Percentiles rank a stretch among this genome's conserved stretches.
These are phyloP conservation scores for Ceyx margarethae DNA, from an alignment of 2,113 vertebrate genomes.

Conservation along the genomic window DNA sequence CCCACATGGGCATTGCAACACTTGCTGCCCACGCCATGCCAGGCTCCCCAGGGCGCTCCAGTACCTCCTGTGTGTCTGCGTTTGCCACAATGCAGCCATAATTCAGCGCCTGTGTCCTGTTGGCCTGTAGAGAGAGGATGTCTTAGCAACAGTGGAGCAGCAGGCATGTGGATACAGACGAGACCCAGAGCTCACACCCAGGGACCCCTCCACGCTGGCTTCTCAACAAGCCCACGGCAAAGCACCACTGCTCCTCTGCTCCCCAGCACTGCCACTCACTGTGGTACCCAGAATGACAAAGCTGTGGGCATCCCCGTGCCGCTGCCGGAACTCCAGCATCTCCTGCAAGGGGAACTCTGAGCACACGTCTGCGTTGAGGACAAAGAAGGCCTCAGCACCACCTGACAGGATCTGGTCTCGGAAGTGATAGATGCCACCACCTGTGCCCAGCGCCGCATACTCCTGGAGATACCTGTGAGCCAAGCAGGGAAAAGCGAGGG, in stretches of 20 bases:
- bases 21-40: rapidly evolving
- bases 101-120: conserved; percentile 95
- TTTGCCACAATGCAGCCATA: conserved; percentile 97
- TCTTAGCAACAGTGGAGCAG: neutral
- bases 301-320: conserved; percentile 77
- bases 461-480: conserved; percentile 88
- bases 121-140: conserved; percentile 78
- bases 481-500: neutral
- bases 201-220: neutral
- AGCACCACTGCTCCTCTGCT: neutral
- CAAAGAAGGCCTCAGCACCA: conserved; percentile 90
- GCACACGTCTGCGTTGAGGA: conserved; percentile 95
- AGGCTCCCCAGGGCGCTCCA: neutral
- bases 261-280: conserved; percentile 71
- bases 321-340: conserved; percentile 88
- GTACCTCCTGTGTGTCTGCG: conserved; percentile 86
- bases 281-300: conserved; percentile 96
- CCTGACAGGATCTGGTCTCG: conserved; percentile 97
- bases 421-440: conserved; percentile 97
- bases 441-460: conserved; percentile 91
- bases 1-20: rapidly evolving
- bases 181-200: neutral
- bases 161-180: neutral
- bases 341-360: conserved; percentile 90
- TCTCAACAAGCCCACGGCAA: neutral